Evolutionary conservation across 37 sponge, comb jelly and placozoan genomes (phyloP), one percentile per base, ranked within the genome.

Genomic region (Tethya wilhelma): DNA sequence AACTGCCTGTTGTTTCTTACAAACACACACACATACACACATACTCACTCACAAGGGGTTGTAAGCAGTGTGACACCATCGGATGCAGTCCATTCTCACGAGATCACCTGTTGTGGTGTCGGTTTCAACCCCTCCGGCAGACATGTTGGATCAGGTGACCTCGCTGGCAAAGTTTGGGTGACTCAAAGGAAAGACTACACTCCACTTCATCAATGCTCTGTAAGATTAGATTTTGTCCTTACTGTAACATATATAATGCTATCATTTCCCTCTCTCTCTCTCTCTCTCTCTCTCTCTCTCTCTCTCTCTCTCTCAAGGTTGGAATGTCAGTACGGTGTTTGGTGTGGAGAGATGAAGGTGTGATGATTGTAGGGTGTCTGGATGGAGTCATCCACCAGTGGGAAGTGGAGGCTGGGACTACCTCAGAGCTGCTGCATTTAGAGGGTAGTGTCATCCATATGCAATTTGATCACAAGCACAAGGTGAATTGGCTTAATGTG

Each of bases 381-480:
- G 90, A 85, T 75, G 90, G 90, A 26, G 40, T 32, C 0, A 28
- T 85, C 2, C 59, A 80, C 41, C 12, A 19, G 44, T 90, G 90
- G 86, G 62, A 45, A 19, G 46, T 81, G 38, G 69, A 41, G 34
- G 64, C 7, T 8, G 64, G 57, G 4, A 19, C 56, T 17, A 41
- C 69, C 0, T 38, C 77, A 38, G 74, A 40, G 33, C 20, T 55
- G 23, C 59, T 72, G 7, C 55, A 56, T 23, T 26, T 90, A 58
- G 90, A 85, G 33, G 90, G 90, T 26, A 81, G 82, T 71, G 74
- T 85, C 26, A 73, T 90, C 32, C 59, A 74, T 65, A 85, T 85
- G 80, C 79, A 76, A 59, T 63, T 43, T 42, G 45, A 74, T 26
- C 57, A 80, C 53, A 32, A 31, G 3, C 62, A 34, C 38, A 65